Conservation (phyloP, 2,888 invertebrate species). For the Allophyes oxyacanthae region DNA sequence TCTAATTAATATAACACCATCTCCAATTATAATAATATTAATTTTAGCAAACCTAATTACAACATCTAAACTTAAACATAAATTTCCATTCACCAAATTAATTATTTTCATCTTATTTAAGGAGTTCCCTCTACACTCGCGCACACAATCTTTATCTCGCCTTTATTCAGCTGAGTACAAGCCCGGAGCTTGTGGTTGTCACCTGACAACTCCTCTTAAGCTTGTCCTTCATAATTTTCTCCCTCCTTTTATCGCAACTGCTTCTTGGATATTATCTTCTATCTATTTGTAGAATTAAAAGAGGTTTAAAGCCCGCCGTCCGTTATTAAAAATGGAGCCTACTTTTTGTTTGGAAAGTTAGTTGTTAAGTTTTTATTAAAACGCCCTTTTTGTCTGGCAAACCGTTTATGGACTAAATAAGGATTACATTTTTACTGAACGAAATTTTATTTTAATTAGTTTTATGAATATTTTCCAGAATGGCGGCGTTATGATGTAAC, state of each 20-base stretch:
- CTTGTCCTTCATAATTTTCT: constrained; percentile 75
- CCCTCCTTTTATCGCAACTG: constrained; percentile 63
- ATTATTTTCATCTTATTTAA: not conserved
- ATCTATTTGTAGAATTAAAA: constrained; percentile 71
- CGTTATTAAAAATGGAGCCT: constrained; percentile 31
- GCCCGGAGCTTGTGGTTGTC: constrained; percentile 64
- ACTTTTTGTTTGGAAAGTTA: constrained; percentile 17
- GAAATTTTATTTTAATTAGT: not conserved
- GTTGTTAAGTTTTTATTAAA: constrained; percentile 15
- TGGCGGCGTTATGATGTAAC: no score
- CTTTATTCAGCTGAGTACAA: constrained; percentile 58
- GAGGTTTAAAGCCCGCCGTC: constrained; percentile 25
- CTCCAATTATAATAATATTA: no score
- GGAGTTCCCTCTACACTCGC: not conserved
- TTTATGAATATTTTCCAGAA: no score
- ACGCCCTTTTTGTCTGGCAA: not conserved
- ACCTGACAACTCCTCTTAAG: constrained; percentile 75
- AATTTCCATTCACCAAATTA: no score
- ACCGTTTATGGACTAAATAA: not conserved
- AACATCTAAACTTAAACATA: no score
- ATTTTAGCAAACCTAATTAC: no score
- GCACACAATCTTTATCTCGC: constrained; percentile 24
- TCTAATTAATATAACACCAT: no score
- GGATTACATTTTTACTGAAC: not conserved
- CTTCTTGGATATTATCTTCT: constrained; percentile 71